Conservation (phyloP, 2,113 vertebrate species). For the Coracopsis vasa region DNA sequence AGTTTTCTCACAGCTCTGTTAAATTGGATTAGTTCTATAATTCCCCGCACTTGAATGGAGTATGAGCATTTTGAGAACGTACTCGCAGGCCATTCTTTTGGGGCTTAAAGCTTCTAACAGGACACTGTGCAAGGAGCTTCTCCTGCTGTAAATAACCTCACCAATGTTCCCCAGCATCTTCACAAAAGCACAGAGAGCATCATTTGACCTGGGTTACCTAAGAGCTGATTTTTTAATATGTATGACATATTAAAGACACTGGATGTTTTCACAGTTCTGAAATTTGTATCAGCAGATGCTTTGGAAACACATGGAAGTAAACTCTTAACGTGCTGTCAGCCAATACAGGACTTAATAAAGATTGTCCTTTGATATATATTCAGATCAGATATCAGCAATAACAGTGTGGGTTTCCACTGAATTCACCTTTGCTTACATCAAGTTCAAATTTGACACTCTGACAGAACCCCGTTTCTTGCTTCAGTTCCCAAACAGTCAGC, state of each 20-base stretch:
- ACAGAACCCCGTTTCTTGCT: not conserved
- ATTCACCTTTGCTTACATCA: not conserved
- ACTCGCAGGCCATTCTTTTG: not conserved
- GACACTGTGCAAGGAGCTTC: not conserved
- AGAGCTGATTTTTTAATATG: not conserved
- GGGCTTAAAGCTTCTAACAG: not conserved
- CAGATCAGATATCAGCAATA: not conserved
- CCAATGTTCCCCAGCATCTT: not conserved
- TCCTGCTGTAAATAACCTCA: not conserved
- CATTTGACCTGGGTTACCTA: not conserved
- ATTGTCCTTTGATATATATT: not conserved
- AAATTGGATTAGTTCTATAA: not conserved
- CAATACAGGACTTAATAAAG: not conserved
- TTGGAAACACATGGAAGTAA: not conserved
- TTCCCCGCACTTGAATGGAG: not conserved
- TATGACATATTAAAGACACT: not conserved
- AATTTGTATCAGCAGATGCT: not conserved
- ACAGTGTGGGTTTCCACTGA: not conserved
- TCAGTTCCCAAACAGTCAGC: not conserved
- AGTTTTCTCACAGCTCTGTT: slow-evolving; percentile 42
- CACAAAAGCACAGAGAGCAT: not conserved
- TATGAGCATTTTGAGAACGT: not conserved
- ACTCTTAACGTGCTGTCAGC: not conserved
- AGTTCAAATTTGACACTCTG: not conserved
- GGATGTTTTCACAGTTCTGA: not conserved